These are phyloP conservation scores for Heliocidaris erythrogramma DNA, from an alignment of 35 echinoderm and acorn worm genomes.

Conservation along the genomic window DNA sequence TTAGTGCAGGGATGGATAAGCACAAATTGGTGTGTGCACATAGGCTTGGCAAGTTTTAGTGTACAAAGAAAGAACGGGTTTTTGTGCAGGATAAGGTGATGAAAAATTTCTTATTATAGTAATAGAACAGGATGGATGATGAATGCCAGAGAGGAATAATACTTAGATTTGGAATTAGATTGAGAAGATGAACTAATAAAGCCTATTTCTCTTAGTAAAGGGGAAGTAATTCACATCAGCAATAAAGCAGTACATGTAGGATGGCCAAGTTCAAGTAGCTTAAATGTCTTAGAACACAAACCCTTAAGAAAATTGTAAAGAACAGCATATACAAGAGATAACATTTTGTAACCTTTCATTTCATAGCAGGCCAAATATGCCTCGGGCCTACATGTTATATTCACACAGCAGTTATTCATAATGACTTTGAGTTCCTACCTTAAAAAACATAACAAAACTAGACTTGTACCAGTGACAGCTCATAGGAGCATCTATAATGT, in stretches of 20 bases:
- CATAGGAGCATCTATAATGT: too few relatives aligned
- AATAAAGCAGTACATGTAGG: not conserved
- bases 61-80: not conserved
- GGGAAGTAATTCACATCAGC: too few relatives aligned
- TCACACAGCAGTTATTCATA: too few relatives aligned
- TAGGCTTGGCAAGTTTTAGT: slow-evolving; percentile 1
- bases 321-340: too few relatives aligned
- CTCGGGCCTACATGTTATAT: too few relatives aligned
- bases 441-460: too few relatives aligned
- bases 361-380: too few relatives aligned
- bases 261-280: not conserved
- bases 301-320: too few relatives aligned
- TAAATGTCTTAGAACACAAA: too few relatives aligned
- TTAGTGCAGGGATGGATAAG: slow-evolving; percentile 36
- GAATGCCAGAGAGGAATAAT: not conserved
- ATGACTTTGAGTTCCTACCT: too few relatives aligned
- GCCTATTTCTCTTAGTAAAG: too few relatives aligned
- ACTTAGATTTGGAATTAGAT: not conserved
- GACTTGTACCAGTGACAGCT: not conserved
- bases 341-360: too few relatives aligned
- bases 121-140: not conserved
- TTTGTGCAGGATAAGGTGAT: not conserved
- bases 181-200: not conserved
- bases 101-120: not conserved
- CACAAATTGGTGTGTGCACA: slow-evolving; percentile 24